Percentiles rank a stretch among this genome's conserved stretches.
Evolutionary conservation across 2,888 invertebrate species (phyloP).

Genomic region (Eupithecia centaureata): DNA sequence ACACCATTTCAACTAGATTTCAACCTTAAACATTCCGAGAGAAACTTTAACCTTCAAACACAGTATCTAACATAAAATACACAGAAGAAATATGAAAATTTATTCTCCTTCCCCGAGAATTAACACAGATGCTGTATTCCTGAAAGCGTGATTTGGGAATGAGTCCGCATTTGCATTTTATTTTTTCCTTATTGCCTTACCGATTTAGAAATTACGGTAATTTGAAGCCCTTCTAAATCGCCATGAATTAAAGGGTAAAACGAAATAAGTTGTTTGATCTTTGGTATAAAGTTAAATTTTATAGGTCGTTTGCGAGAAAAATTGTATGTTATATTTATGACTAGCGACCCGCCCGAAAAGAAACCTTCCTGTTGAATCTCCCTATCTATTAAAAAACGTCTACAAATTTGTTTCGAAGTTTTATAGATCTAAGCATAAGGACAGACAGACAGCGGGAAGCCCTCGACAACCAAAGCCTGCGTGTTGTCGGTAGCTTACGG

Average conservation of each 20-base stretch:
- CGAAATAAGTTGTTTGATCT: constrained; percentile 17
- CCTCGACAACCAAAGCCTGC: no score
- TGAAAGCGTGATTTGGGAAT: constrained; percentile 39
- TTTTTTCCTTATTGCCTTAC: constrained; percentile 42
- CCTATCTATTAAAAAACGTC: no score
- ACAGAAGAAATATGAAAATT: constrained; percentile 40
- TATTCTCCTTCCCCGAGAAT: constrained; percentile 33
- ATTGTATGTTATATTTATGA: neutral
- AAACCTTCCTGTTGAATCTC: no score
- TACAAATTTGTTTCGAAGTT: no score
- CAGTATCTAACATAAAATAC: constrained; percentile 14
- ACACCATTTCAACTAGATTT: neutral
- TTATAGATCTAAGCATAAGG: no score
- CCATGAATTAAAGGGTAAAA: constrained; percentile 33
- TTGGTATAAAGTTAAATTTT: constrained; percentile 6
- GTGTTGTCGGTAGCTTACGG: no score
- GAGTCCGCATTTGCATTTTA: constrained; percentile 42
- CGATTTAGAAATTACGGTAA: constrained; percentile 40
- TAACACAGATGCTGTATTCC: constrained; percentile 37
- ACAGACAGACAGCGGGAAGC: no score
- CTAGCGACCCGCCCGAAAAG: no score
- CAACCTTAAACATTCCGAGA: neutral
- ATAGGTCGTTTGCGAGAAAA: constrained; percentile 17
- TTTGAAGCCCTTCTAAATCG: constrained; percentile 29
- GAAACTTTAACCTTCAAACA: neutral